phyloP scores from a whole-genome alignment of 2,113 vertebrate genomes.

The Laticauda laticaudata region DNA sequence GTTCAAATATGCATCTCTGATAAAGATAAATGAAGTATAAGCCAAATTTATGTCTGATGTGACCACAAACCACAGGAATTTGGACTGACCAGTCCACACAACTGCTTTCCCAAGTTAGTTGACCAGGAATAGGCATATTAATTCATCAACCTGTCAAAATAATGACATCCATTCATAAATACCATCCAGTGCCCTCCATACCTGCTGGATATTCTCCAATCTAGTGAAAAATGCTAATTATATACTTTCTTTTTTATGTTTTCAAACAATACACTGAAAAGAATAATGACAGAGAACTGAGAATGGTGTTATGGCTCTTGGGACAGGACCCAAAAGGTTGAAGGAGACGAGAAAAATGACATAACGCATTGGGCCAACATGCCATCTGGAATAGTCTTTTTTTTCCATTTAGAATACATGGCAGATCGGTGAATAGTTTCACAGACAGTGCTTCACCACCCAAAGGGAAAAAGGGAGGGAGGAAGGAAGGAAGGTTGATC shows the following conservation, averaged over 20 bases:
- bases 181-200: constrained; percentile 77
- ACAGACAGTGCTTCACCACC: not conserved
- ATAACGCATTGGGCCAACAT: not conserved
- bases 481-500: not conserved
- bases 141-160: constrained; percentile 86
- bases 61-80: constrained; percentile 64
- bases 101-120: constrained; percentile 70
- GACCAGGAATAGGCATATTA: constrained; percentile 52
- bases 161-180: constrained; percentile 86
- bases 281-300: constrained; percentile 45
- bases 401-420: not conserved
- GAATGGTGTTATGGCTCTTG: constrained; percentile 15
- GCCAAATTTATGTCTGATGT: constrained; percentile 4
- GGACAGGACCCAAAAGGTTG: not conserved
- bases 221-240: constrained; percentile 68
- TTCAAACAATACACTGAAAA: constrained; percentile 41
- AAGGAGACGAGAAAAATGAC: not conserved
- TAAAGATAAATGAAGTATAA: not conserved
- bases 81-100: constrained; percentile 72
- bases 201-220: constrained; percentile 69
- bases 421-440: not conserved
- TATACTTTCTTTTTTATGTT: constrained; percentile 50
- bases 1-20: not conserved
- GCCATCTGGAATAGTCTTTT: not conserved
- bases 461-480: not conserved